phyloP scores from a whole-genome alignment of 2,797 vertebrate species.

The Merluccius polli region DNA sequence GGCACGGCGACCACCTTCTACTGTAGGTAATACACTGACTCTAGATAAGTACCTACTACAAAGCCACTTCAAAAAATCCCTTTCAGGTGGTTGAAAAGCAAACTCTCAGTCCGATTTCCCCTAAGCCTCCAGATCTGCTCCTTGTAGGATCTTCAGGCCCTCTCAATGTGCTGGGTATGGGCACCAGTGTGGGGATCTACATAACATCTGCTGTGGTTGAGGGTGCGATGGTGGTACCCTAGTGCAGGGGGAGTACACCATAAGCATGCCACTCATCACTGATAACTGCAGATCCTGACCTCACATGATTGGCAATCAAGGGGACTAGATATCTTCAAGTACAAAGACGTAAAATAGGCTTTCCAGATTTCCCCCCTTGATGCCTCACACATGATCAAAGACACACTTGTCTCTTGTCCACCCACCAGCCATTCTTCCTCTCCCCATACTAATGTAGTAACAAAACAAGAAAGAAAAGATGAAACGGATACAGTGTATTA shows the following conservation, averaged over 20 bases:
- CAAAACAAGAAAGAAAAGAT: no score
- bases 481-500: no score
- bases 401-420: slow-evolving; percentile 38
- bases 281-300: slow-evolving; percentile 7
- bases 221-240: slow-evolving; percentile 18
- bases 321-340: background rate
- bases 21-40: no score
- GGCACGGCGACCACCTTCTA: no score
- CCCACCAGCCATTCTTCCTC: slow-evolving; percentile 28
- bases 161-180: slow-evolving; percentile 29
- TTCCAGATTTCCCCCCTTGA: background rate
- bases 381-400: slow-evolving; percentile 19
- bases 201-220: slow-evolving; percentile 26
- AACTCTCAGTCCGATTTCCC: no score
- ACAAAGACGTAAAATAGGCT: no score
- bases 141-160: slow-evolving; percentile 28
- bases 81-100: no score
- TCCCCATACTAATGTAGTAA: slow-evolving; percentile 27
- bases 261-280: slow-evolving; percentile 27
- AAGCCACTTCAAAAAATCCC: no score
- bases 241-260: slow-evolving; percentile 10
- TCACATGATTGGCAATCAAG: no score
- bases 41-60: no score
- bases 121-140: slow-evolving; percentile 24
- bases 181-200: slow-evolving; percentile 22